phyloP scores from a whole-genome alignment of 1,140 invertebrate species.

The Cheumatopsyche charites region DNA sequence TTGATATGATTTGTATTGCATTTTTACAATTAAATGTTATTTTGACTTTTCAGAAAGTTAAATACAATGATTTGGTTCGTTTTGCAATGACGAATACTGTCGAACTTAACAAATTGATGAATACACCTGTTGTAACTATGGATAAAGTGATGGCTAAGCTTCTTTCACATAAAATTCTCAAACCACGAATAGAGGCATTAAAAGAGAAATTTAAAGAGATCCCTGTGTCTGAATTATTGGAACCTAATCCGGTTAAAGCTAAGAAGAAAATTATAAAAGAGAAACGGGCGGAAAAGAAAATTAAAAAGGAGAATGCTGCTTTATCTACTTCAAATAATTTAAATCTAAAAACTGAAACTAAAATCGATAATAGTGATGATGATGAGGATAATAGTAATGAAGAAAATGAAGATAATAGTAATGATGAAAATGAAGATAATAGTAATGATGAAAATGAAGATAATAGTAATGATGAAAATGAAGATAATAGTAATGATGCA shows the following conservation, averaged over 20 bases:
- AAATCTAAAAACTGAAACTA: conserved; percentile 8
- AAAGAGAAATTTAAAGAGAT: conserved; percentile 38
- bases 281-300: conserved; percentile 20
- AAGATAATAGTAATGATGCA: too few relatives aligned
- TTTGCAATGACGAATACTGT: conserved; percentile 44
- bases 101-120: conserved; percentile 40
- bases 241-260: conserved; percentile 37
- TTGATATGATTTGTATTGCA: conserved; percentile 6
- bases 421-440: too few relatives aligned
- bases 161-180: conserved; percentile 36
- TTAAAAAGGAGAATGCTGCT: neutral
- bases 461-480: too few relatives aligned
- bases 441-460: too few relatives aligned
- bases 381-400: conserved; percentile 10
- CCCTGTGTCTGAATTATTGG: conserved; percentile 40
- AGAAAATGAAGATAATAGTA: conserved; percentile 3
- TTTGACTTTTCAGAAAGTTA: conserved; percentile 40
- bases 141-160: conserved; percentile 45
- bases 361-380: neutral
- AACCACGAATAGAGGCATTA: conserved; percentile 29
- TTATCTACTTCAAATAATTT: conserved; percentile 19
- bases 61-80: conserved; percentile 35
- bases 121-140: conserved; percentile 40
- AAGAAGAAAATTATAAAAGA: conserved; percentile 42
- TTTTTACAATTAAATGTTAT: conserved; percentile 23